Percentiles rank a stretch among this genome's conserved stretches.
These are phyloP conservation scores for Nothobranchius kuhntae DNA, from an alignment of 2,113 vertebrate species.

Conservation along the genomic window DNA sequence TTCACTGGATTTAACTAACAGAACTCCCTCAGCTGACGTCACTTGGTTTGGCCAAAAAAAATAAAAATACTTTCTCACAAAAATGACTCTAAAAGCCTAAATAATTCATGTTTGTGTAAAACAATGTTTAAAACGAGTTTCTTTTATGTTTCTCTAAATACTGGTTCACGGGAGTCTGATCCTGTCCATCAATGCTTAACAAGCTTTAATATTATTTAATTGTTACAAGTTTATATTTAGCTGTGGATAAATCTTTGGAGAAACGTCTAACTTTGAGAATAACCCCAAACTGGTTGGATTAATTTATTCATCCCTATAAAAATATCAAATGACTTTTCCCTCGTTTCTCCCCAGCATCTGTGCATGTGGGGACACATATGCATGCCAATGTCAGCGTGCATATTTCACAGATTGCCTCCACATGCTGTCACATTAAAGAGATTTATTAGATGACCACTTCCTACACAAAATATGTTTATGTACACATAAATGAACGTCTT, in stretches of 20 bases:
- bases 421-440: slow-evolving; percentile 12
- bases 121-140: too few relatives aligned
- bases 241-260: slow-evolving; percentile 36
- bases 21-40: too few relatives aligned
- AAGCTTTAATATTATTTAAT: slow-evolving; percentile 31
- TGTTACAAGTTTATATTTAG: slow-evolving; percentile 25
- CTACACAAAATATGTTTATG: slow-evolving; percentile 16
- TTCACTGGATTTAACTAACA: too few relatives aligned
- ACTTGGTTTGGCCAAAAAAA: too few relatives aligned
- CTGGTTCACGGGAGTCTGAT: neutral
- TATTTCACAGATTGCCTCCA: slow-evolving; percentile 4
- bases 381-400: neutral
- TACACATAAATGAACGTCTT: slow-evolving; percentile 52
- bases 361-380: slow-evolving; percentile 2
- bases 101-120: too few relatives aligned
- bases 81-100: too few relatives aligned
- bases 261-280: slow-evolving; percentile 41
- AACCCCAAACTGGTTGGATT: slow-evolving; percentile 30
- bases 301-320: slow-evolving; percentile 42
- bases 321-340: slow-evolving; percentile 42
- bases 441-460: slow-evolving; percentile 17
- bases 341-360: slow-evolving; percentile 22
- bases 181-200: slow-evolving; percentile 13
- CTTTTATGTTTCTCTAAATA: too few relatives aligned
- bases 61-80: too few relatives aligned